Conservation (phyloP, 2,113 vertebrate genomes). For the Mus pahari region DNA sequence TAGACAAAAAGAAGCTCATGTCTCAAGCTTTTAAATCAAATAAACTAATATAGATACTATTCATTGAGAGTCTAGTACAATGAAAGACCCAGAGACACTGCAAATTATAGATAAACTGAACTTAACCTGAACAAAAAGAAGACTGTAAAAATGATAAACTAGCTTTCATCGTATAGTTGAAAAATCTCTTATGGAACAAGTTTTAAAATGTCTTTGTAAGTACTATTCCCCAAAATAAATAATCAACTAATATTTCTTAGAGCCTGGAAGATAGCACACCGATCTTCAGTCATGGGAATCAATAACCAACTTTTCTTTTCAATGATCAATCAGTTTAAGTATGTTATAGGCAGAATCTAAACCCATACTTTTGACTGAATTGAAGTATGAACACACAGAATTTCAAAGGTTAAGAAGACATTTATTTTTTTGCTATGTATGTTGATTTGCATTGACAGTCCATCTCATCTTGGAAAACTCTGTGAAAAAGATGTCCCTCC, state of each 20-base stretch:
- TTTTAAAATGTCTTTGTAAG: conserved; percentile 27
- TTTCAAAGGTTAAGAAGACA: conserved; percentile 43
- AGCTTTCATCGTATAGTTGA: neutral
- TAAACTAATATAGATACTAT: neutral
- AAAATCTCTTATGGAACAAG: neutral
- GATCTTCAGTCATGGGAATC: neutral
- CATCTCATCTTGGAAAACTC: conserved; percentile 48
- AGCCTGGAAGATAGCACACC: neutral
- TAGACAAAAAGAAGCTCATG: neutral
- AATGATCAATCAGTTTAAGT: neutral
- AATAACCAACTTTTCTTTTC: neutral
- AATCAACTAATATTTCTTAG: conserved; percentile 1
- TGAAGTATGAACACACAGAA: conserved; percentile 47
- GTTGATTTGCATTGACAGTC: conserved; percentile 47
- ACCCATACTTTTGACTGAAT: conserved; percentile 44
- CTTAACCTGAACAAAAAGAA: neutral
- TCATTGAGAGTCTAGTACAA: neutral
- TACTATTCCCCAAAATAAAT: conserved; percentile 54
- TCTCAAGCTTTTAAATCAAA: neutral
- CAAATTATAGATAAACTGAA: neutral
- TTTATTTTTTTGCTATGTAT: conserved; percentile 60
- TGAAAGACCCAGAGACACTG: neutral
- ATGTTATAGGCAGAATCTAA: conserved; percentile 40
- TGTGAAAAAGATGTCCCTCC: conserved; percentile 30
- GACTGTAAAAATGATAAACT: neutral